These are phyloP conservation scores for Zaprionus ghesquierei DNA, from an alignment of 1,140 invertebrate species.

Conservation along the genomic window DNA sequence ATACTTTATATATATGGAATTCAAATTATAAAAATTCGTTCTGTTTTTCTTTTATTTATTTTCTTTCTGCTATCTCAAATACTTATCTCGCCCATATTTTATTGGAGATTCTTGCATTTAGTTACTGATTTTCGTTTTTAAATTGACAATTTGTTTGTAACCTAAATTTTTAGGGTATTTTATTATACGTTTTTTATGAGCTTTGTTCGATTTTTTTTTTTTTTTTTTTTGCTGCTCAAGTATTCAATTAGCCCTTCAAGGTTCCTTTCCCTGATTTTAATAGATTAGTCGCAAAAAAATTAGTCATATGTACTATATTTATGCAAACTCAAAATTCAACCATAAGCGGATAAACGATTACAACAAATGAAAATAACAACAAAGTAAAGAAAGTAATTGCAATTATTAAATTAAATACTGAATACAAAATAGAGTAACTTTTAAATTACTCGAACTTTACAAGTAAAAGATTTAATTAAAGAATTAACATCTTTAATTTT, in stretches of 20 bases:
- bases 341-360: constrained; percentile 13
- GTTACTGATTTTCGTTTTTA: background rate
- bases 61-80: background rate
- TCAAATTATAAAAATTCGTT: background rate
- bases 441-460: too few species aligned
- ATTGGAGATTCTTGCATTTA: background rate
- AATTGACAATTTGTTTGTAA: constrained; percentile 1
- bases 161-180: background rate
- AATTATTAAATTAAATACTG: constrained; percentile 79
- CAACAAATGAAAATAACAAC: constrained; percentile 41
- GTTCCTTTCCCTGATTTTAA: constrained; percentile 44
- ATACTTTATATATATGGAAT: background rate
- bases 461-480: too few species aligned
- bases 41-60: background rate
- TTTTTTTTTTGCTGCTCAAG: constrained; percentile 51
- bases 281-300: constrained; percentile 30
- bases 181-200: background rate
- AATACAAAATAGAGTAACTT: constrained; percentile 55
- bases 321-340: constrained; percentile 20
- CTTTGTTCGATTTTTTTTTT: constrained; percentile 13
- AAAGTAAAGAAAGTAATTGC: constrained; percentile 52
- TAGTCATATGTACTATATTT: constrained; percentile 23
- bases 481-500: background rate
- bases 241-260: constrained; percentile 65
- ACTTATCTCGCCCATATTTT: background rate